phyloP scores from a whole-genome alignment of 2,888 invertebrate species.

The Drosophila ezoana region DNA sequence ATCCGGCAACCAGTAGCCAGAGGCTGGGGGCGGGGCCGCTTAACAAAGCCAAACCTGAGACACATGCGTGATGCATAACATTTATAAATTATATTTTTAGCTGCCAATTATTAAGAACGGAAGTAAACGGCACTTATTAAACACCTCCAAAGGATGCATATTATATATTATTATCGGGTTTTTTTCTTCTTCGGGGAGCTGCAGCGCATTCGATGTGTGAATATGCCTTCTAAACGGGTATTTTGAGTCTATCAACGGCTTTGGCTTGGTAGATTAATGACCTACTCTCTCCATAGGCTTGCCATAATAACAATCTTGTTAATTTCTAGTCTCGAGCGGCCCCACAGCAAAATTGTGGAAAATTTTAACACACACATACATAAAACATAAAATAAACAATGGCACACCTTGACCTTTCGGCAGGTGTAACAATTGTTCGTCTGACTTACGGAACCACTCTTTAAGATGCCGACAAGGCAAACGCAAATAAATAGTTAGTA shows the following conservation, averaged over 20 bases:
- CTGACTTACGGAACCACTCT: constrained; percentile 4
- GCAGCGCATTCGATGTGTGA: constrained; percentile 27
- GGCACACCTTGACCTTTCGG: constrained; percentile 51
- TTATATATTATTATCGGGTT: too few relatives aligned
- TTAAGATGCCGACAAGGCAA: constrained; percentile 34
- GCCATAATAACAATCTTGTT: constrained; percentile 14
- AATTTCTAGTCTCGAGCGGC: constrained; percentile 8
- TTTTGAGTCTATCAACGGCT: constrained; percentile 16
- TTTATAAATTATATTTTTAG: constrained; percentile 43
- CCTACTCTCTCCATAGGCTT: constrained; percentile 40
- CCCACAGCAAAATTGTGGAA: constrained; percentile 12
- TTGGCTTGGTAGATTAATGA: constrained; percentile 41
- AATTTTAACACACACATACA: constrained; percentile 18
- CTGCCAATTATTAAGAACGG: constrained; percentile 57
- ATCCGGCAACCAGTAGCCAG: constrained; percentile 1
- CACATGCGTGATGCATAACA: constrained; percentile 25
- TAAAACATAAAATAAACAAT: constrained; percentile 13
- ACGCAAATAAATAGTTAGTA: constrained; percentile 46
- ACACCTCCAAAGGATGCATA: neutral
- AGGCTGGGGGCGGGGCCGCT: constrained; percentile 32
- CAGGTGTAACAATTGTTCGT: constrained; percentile 41
- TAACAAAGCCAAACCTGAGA: constrained; percentile 11
- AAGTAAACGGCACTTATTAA: constrained; percentile 31
- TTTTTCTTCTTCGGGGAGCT: neutral
- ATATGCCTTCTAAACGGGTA: constrained; percentile 12